Base-by-base conservation (phyloP, 1,140 invertebrate species). In the Gryllus bimaculatus region DNA sequence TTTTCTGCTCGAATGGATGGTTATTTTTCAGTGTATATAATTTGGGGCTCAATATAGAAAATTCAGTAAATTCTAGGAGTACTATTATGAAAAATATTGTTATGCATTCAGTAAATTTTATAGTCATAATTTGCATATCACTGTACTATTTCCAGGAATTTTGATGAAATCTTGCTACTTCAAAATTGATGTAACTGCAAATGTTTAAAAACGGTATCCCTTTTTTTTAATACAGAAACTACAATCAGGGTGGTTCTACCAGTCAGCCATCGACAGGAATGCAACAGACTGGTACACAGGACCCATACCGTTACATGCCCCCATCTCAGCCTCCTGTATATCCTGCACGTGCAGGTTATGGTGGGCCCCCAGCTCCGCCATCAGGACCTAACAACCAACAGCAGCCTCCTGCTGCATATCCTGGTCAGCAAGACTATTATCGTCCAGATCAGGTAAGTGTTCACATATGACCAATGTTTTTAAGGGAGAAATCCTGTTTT, bases 391-490 rank as follows among this genome's bases (percentile, higher is more conserved):
- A 39, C 8, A 74, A 21, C 15, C 76, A 47, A 15, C 81, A 54
- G 15, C 78, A 73, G 15, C 80, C 80, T 39, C 75, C 80, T 13
- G 77, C 73, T 47, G 73, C 48, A 48, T 86, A 86, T 84, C 87
- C 89, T 81, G 86, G 87, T 76, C 90, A 91, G 82, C 90, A 89
- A 83, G 91, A 92, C 81, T 92, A 91, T 85, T 92, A 92, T 83
- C 85, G 90, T 82, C 86, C 86, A 75, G 88, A 90, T 54, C 88
- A 89, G 84, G 88, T 89, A 84, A 81, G 78, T 20, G n/a, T 47
- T 76, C 49, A 13, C 75, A 39, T 39, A 2, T 39, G n/a, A 39
- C 26, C 26, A 39, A 39, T 39, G 26, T 39, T 39, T 39, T 39
- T 39, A 39, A 39, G 26, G 26, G 26, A 39, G 26, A 2, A 39